A percentile compares a stretch with the other conserved stretches of the same genome.
Conservation (phyloP, 2,113 vertebrate genomes). For the Dryoscopus gambensis region DNA sequence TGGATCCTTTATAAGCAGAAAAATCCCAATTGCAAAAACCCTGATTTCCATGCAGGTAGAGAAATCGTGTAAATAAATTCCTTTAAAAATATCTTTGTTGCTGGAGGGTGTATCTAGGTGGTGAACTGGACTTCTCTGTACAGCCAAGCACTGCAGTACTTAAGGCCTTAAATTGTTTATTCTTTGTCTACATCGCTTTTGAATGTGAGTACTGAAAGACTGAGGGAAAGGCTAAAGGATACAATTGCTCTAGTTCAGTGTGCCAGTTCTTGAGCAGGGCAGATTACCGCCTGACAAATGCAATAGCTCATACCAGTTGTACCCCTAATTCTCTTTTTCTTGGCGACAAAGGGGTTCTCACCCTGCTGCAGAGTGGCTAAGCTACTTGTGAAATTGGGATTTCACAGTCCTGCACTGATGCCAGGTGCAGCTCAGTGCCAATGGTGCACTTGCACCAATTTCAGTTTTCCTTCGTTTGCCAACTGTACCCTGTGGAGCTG, state of each 20-base stretch:
- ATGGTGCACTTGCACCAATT: not conserved
- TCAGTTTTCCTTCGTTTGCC: not conserved
- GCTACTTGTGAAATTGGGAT: not conserved
- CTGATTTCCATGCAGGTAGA: not conserved
- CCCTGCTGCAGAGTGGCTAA: not conserved
- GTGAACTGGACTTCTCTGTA: not conserved
- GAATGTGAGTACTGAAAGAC: not conserved
- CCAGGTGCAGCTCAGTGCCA: not conserved
- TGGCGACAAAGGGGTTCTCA: not conserved
- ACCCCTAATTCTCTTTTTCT: not conserved
- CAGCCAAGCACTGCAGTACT: not conserved
- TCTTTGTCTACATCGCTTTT: not conserved
- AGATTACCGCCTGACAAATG: not conserved
- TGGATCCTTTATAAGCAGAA: not conserved
- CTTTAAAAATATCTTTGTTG: not conserved
- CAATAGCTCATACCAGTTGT: not conserved
- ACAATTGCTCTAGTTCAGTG: not conserved
- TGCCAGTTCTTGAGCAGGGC: not conserved
- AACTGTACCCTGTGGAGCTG: not conserved
- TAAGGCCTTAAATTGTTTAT: not conserved
- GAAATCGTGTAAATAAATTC: not conserved
- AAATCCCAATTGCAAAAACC: accelerated
- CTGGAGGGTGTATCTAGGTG: not conserved
- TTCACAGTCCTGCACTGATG: slow-evolving; percentile 8
- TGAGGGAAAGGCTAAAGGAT: not conserved